phyloP scores from a whole-genome alignment of 2,113 vertebrate genomes.

The Zosterops japonicus region DNA sequence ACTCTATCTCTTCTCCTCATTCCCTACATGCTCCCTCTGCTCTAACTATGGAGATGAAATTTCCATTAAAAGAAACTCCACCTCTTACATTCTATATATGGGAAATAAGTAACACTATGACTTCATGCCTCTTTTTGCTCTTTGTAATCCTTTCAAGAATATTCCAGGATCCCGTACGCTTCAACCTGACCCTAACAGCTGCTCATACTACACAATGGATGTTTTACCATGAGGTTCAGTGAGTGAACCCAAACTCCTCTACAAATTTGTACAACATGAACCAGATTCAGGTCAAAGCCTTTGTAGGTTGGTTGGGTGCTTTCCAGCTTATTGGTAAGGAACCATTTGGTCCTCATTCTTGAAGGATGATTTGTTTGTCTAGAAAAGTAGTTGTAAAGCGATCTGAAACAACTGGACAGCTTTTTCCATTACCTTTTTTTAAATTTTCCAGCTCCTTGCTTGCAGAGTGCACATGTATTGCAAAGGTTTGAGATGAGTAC shows the following conservation, averaged over 20 bases:
- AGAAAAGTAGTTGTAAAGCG: neutral
- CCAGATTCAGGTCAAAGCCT: neutral
- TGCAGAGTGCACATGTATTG: neutral
- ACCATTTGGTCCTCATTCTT: neutral
- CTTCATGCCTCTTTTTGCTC: neutral
- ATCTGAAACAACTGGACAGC: neutral
- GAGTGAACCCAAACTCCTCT: neutral
- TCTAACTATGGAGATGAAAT: neutral
- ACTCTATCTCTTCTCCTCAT: neutral
- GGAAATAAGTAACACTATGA: neutral
- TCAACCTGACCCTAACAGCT: neutral
- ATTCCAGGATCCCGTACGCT: neutral
- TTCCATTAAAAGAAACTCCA: neutral
- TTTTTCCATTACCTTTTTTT: neutral
- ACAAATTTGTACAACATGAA: neutral
- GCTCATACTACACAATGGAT: neutral
- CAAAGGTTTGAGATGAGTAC: neutral
- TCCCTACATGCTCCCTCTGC: neutral
- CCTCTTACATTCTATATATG: accelerated
- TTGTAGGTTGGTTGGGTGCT: neutral
- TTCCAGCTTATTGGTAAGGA: neutral
- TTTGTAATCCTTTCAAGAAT: neutral
- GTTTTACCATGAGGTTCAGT: neutral
- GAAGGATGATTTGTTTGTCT: neutral
- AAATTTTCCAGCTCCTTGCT: neutral